Evolutionary conservation across 2,113 vertebrate species (phyloP).

Genomic region (Callipepla squamata): DNA sequence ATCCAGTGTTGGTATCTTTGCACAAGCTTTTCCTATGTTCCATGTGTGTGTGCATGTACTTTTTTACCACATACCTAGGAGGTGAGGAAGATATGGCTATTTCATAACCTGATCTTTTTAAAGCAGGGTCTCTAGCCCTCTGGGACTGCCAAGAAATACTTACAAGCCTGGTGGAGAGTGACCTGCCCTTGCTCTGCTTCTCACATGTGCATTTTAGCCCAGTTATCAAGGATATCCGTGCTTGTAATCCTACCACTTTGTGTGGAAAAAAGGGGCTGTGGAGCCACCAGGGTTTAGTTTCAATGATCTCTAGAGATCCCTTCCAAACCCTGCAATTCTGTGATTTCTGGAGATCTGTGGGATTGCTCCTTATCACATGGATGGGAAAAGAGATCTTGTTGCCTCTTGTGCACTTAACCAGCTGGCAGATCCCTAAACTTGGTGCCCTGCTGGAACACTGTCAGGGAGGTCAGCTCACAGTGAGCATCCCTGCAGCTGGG

Average conservation of each 20-base stretch:
- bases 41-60: fast-evolving
- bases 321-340: background rate
- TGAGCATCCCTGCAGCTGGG: background rate
- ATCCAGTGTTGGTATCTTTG: background rate
- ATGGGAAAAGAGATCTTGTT: background rate
- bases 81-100: background rate
- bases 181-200: background rate
- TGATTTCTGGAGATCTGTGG: background rate
- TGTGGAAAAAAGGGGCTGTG: too few species aligned
- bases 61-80: background rate
- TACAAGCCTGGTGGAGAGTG: background rate
- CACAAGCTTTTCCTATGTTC: background rate
- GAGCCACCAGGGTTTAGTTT: too few species aligned
- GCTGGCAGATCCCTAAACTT: background rate
- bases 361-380: background rate
- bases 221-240: background rate
- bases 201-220: background rate
- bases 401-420: fast-evolving
- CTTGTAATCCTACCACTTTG: background rate
- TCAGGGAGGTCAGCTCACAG: fast-evolving
- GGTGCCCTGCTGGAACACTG: background rate
- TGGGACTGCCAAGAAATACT: background rate
- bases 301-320: too few species aligned
- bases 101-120: background rate
- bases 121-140: background rate